Conservation (phyloP, 2,888 invertebrate genomes). For the Heliconius charithonia region DNA sequence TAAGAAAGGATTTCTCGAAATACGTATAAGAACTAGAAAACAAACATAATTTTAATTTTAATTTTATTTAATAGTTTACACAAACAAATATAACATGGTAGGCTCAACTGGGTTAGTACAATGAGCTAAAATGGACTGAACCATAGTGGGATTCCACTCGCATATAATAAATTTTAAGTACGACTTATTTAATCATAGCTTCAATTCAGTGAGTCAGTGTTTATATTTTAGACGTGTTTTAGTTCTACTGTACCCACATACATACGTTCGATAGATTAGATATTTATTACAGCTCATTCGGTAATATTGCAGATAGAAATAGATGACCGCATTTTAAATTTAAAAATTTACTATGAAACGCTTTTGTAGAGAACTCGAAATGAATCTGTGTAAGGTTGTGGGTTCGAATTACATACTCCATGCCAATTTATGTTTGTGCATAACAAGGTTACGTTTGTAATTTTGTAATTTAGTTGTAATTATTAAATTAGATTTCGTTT, state of each 20-base stretch:
- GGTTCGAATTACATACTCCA: neutral
- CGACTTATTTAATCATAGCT: constrained; percentile 1
- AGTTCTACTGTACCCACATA: constrained; percentile 9
- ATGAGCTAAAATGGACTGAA: too few relatives aligned
- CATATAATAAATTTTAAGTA: constrained; percentile 1
- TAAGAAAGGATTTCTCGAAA: too few relatives aligned
- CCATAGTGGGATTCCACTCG: neutral
- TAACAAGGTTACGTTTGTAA: too few relatives aligned
- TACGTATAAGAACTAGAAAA: too few relatives aligned
- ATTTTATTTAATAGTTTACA: too few relatives aligned
- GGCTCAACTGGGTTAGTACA: too few relatives aligned
- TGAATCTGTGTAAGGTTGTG: neutral
- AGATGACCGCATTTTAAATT: constrained; percentile 27
- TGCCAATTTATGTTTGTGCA: neutral
- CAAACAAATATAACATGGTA: too few relatives aligned
- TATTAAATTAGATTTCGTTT: too few relatives aligned
- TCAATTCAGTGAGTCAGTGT: constrained; percentile 33
- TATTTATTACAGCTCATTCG: constrained; percentile 27
- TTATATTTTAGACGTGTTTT: constrained; percentile 33
- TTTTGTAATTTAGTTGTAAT: too few relatives aligned
- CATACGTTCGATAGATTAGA: constrained; percentile 27
- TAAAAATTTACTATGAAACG: constrained; percentile 14
- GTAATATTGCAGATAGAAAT: constrained; percentile 34
- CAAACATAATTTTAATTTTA: too few relatives aligned
- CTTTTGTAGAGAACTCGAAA: constrained; percentile 6